Conservation (phyloP, 2,888 invertebrate genomes). For the Coleophora flavipennella region DNA sequence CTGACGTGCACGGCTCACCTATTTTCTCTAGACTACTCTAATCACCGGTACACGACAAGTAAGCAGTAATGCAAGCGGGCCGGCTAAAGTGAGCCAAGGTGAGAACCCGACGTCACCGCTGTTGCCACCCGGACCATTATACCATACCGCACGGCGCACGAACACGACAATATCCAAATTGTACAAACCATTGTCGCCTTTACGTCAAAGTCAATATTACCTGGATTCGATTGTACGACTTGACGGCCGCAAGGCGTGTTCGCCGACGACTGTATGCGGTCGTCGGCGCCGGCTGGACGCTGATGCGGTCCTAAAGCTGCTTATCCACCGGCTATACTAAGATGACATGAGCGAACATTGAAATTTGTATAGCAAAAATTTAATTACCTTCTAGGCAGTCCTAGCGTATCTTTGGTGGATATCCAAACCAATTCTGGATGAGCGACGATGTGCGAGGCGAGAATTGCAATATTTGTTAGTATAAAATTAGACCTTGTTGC, state of each 20-base stretch:
- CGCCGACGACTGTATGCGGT: conserved; percentile 15
- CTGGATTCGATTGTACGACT: conserved; percentile 18
- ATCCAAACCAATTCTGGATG: too few species aligned
- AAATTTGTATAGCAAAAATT: conserved; percentile 25
- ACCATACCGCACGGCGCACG: not conserved
- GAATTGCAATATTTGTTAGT: too few species aligned
- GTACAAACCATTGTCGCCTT: conserved; percentile 6
- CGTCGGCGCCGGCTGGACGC: conserved; percentile 38
- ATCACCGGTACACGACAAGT: conserved; percentile 45
- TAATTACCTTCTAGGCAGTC: too few species aligned
- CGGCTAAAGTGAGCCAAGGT: conserved; percentile 67
- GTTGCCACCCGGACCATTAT: conserved; percentile 58
- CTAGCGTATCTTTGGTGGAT: too few species aligned
- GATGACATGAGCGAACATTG: conserved; percentile 24
- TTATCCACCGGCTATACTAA: too few species aligned
- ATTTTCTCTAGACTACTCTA: conserved; percentile 37
- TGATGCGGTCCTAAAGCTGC: conserved; percentile 40
- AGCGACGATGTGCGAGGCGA: too few species aligned
- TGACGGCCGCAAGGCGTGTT: not conserved
- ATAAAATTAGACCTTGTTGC: too few species aligned
- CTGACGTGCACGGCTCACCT: conserved; percentile 13
- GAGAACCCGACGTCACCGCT: conserved; percentile 48
- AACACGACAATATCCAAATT: too few species aligned
- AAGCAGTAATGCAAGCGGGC: conserved; percentile 53
- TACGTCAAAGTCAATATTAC: conserved; percentile 3